These are phyloP conservation scores for Eurytoma adleriae DNA, from an alignment of 2,888 invertebrate genomes.

Conservation along the genomic window DNA sequence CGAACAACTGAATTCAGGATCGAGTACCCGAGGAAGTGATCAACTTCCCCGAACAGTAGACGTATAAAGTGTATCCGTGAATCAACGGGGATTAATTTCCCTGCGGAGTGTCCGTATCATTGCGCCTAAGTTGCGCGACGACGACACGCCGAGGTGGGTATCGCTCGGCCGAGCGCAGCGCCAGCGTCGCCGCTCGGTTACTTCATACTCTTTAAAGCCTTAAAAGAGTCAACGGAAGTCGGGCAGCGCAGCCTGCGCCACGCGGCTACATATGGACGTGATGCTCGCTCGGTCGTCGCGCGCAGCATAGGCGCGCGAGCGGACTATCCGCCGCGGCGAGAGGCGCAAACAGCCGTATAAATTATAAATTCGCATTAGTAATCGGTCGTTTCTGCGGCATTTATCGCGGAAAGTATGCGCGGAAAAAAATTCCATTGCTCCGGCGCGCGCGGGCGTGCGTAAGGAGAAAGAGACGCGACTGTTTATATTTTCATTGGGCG, in stretches of 20 bases:
- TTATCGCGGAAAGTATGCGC: too few relatives aligned
- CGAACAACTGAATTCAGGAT: too few relatives aligned
- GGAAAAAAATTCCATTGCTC: too few relatives aligned
- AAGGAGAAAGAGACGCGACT: too few relatives aligned
- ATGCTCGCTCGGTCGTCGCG: background rate
- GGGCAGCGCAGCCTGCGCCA: conserved; percentile 11
- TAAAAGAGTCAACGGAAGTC: conserved; percentile 51
- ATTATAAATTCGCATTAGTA: too few relatives aligned
- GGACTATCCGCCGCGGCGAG: too few relatives aligned
- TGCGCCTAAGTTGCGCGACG: background rate
- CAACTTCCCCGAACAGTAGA: background rate
- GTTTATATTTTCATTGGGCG: too few relatives aligned
- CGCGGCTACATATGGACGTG: background rate
- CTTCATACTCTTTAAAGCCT: conserved; percentile 47
- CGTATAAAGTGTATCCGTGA: background rate
- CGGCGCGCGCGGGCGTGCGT: too few relatives aligned
- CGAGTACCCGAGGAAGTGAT: too few relatives aligned
- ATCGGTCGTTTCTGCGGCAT: too few relatives aligned
- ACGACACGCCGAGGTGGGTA: background rate
- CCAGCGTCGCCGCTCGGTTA: conserved; percentile 24
- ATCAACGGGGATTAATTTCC: conserved; percentile 21
- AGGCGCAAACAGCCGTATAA: too few relatives aligned
- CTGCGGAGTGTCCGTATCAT: background rate
- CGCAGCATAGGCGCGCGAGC: too few relatives aligned
- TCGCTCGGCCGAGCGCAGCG: background rate